phyloP scores from a whole-genome alignment of 2,113 vertebrate species.

The Pseudorasbora parva region DNA sequence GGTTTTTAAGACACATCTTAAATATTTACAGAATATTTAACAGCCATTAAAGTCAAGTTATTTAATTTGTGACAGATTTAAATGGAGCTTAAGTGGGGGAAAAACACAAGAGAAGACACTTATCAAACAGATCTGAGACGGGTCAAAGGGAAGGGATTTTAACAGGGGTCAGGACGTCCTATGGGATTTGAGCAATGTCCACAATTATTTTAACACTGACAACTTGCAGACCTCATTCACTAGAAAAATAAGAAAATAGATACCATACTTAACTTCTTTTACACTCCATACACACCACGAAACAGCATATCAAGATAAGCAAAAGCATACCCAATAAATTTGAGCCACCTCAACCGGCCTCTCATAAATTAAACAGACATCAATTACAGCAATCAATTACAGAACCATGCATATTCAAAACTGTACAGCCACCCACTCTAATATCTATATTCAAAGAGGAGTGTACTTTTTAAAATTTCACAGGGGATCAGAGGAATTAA shows the following conservation, averaged over 20 bases:
- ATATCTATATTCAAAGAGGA: conserved; percentile 38
- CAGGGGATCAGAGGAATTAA: conserved; percentile 40
- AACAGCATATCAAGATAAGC: not conserved
- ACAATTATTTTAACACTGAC: not conserved
- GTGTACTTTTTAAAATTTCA: conserved; percentile 27
- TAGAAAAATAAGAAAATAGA: too few species aligned
- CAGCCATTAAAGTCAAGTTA: not conserved
- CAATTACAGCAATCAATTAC: not conserved
- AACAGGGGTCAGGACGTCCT: not conserved
- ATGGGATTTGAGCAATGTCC: not conserved
- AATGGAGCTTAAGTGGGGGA: not conserved
- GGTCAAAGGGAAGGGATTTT: not conserved
- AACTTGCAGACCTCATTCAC: not conserved
- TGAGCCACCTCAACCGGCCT: not conserved
- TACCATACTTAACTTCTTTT: not conserved
- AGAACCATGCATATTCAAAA: conserved; percentile 27
- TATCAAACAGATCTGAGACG: not conserved
- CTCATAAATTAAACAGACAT: conserved; percentile 26
- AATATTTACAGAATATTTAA: not conserved
- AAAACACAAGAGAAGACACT: not conserved
- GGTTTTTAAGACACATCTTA: not conserved
- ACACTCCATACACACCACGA: not conserved
- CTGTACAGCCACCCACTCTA: conserved; percentile 32
- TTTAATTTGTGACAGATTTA: not conserved
- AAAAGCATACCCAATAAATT: not conserved